Evolutionary conservation across 2,797 vertebrate species (phyloP).

Genomic region (Pempheris klunzingeri): DNA sequence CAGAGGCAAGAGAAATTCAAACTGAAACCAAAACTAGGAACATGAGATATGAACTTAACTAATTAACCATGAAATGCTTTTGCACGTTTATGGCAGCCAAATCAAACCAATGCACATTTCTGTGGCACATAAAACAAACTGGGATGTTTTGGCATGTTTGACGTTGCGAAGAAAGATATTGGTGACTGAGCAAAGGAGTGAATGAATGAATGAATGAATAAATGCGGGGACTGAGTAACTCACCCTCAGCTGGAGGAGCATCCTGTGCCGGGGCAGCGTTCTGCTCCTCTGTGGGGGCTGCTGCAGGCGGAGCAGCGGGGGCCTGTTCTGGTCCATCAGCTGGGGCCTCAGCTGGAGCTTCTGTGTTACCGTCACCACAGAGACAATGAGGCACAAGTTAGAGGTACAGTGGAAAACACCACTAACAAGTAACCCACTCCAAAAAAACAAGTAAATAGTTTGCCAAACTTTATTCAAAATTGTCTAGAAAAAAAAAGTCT

Average conservation of each 20-base stretch:
- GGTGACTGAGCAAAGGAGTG: neutral
- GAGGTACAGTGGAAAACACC: neutral
- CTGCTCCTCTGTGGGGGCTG: conserved; percentile 39
- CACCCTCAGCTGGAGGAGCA: conserved; percentile 64
- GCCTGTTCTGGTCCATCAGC: conserved; percentile 34
- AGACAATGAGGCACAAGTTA: conserved; percentile 37
- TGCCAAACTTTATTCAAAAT: neutral
- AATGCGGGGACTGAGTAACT: neutral
- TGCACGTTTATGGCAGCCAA: neutral
- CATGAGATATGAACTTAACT: neutral
- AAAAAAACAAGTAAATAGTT: neutral
- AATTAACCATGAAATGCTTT: neutral
- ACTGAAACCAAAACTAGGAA: neutral
- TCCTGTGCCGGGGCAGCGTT: conserved; percentile 28
- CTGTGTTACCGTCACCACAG: conserved; percentile 19
- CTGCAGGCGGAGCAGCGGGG: conserved; percentile 26
- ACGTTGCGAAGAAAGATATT: neutral
- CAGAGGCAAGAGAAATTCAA: neutral
- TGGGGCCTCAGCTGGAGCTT: conserved; percentile 46
- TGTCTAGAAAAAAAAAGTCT: neutral
- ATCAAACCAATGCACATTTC: neutral
- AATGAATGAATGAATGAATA: neutral
- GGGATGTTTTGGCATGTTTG: neutral
- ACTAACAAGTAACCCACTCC: neutral
- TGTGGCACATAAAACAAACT: neutral